Base-by-base conservation (phyloP, 2,797 vertebrate species). In the Harpagifer antarcticus region DNA sequence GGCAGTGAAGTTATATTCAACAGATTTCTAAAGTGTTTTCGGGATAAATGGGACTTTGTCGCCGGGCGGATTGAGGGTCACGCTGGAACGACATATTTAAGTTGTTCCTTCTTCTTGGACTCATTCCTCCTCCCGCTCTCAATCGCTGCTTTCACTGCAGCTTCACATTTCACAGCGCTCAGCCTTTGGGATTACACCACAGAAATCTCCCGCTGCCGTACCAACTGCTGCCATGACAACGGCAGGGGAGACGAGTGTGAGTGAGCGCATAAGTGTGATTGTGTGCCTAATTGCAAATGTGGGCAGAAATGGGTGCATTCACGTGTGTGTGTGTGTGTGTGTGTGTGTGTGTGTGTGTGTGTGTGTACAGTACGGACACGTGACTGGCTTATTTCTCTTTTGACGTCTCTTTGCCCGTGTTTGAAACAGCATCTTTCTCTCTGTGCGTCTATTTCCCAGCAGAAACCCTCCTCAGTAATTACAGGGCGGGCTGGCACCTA, bases 171-270 rank as follows among this genome's bases (percentile, higher is more conserved):
- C 89, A 91, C 90, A 91, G 83, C 47, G 59, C 79, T 89, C 90
- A 84, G 91, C 90, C 89, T 80, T 82, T 85, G 90, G 91, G 92
- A 94, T 93, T 93, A 94, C 90, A 88, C 85, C 85, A 44, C 86
- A 88, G 86, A 94, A 93, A 92, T 92, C 90, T 91, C 90, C 69
- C 79, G 72, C 82, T 74, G 82, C 86, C 79, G 87, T 86, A 92
- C 92, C 88, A 89, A 85, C 90, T 77, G 94, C 94, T 95, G 94
- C 95, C 93, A 96, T 96, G 94, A 94, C 94, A 95, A 96, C 95
- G 74, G 90, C 90, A 75, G 73, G 74, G 73, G 91, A 94, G 90
- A 81, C 27, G 81, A 63, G 82, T 31, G 75, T 50, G 80, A 86
- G 83, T 2, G 73, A 77, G 85, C 79, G 79, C 56, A 31, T 61